A percentile compares a stretch with the other conserved stretches of the same genome.
Conservation (phyloP, 53 echinoderm and acorn worm genomes). For the Antedon mediterranea region DNA sequence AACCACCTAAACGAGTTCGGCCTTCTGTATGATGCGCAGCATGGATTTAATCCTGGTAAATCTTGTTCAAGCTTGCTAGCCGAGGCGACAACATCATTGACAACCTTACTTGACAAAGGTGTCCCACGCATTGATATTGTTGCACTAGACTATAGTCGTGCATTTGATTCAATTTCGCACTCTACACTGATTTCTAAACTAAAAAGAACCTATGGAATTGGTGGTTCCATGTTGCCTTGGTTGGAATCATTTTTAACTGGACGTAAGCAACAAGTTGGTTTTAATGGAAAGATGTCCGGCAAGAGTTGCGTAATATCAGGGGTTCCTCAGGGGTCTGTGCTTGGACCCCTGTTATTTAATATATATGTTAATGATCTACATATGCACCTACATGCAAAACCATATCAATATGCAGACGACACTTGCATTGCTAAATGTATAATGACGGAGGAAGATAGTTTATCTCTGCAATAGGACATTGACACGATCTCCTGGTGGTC, state of each 20-base stretch:
- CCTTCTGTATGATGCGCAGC: not conserved
- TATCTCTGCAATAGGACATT: not conserved
- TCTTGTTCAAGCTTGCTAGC: not conserved
- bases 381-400: not conserved
- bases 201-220: not conserved
- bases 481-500: not conserved
- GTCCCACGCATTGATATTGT: not conserved
- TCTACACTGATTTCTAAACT: not conserved
- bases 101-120: not conserved
- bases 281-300: conserved; percentile 19
- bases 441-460: not conserved
- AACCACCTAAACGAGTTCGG: not conserved
- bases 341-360: conserved; percentile 4
- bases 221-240: not conserved
- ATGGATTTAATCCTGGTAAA: not conserved
- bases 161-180: not conserved
- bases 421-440: not conserved
- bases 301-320: conserved; percentile 13
- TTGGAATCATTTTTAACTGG: not conserved
- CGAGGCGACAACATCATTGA: not conserved
- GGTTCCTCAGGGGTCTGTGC: conserved; percentile 18
- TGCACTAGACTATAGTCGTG: not conserved
- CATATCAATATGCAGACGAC: not conserved
- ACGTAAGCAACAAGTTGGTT: conserved; percentile 18
- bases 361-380: not conserved